Conservation (phyloP, 1,140 invertebrate species). For the Brachionus plicatilis region DNA sequence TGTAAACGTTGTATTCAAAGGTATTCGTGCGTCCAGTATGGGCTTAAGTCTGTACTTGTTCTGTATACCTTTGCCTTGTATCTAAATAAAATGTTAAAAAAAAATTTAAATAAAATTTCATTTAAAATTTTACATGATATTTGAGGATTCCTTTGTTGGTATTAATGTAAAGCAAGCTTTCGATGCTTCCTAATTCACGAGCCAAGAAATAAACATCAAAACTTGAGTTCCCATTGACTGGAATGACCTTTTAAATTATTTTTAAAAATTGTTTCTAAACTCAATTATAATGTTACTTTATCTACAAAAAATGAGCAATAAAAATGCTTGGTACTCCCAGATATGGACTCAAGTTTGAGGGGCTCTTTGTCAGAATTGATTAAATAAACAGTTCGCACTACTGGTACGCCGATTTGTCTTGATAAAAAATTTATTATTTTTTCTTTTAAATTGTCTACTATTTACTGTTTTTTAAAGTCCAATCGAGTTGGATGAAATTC, state of each 20-base stretch:
- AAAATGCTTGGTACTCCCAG: constrained; percentile 77
- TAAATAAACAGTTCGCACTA: constrained; percentile 71
- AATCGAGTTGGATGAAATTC: constrained; percentile 63
- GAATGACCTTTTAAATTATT: constrained; percentile 64
- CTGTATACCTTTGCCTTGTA: constrained; percentile 71
- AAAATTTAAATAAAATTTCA: constrained; percentile 6
- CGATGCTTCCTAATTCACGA: constrained; percentile 75
- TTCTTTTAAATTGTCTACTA: neutral
- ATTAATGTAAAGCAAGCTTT: constrained; percentile 83
- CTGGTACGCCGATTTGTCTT: constrained; percentile 75
- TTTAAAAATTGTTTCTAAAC: constrained; percentile 25
- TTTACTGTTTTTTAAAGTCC: constrained; percentile 67
- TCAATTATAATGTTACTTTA: constrained; percentile 61
- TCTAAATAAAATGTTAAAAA: constrained; percentile 54
- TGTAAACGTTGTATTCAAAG: constrained; percentile 81
- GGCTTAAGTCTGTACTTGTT: constrained; percentile 83
- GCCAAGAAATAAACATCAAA: constrained; percentile 92
- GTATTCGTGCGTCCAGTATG: constrained; percentile 78
- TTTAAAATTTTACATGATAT: constrained; percentile 56
- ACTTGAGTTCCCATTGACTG: constrained; percentile 80
- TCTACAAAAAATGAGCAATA: constrained; percentile 86
- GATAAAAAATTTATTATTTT: constrained; percentile 47
- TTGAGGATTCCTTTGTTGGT: constrained; percentile 80
- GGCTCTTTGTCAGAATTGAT: constrained; percentile 69
- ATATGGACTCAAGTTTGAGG: constrained; percentile 76